Percentiles rank a stretch among this genome's conserved stretches.
Conservation (phyloP, 2,113 vertebrate species). For the Polypterus senegalus region DNA sequence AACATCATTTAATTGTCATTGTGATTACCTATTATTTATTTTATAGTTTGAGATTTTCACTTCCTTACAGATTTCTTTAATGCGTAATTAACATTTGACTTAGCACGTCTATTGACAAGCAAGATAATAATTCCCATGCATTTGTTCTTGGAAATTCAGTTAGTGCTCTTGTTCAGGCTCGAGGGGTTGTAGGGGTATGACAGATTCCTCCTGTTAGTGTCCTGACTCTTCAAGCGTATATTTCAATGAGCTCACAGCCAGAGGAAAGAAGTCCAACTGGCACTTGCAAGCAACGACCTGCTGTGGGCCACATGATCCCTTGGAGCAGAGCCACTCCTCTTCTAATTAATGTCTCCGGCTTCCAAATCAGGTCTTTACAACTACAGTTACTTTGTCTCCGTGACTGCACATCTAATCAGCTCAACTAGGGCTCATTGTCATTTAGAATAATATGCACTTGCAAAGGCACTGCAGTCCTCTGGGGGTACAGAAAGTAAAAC, state of each 20-base stretch:
- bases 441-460: neutral
- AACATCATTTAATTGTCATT: too few species aligned
- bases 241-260: conserved; percentile 37
- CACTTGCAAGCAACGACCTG: conserved; percentile 28
- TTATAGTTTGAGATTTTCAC: too few species aligned
- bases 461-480: neutral
- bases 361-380: conserved; percentile 19
- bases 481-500: too few species aligned
- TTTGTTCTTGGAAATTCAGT: conserved; percentile 1
- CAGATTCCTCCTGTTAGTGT: conserved; percentile 46
- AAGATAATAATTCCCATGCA: conserved; percentile 24
- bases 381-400: conserved; percentile 21
- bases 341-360: neutral
- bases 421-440: conserved; percentile 13
- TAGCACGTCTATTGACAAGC: conserved; percentile 15
- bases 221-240: conserved; percentile 45
- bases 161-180: conserved; percentile 44
- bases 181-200: conserved; percentile 35
- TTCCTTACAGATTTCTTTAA: too few species aligned
- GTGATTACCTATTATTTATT: too few species aligned
- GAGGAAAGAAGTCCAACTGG: conserved; percentile 33
- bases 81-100: too few species aligned
- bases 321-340: conserved; percentile 16
- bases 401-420: conserved; percentile 23
- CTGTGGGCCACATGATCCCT: conserved; percentile 10